These are phyloP conservation scores for Drosophila micromelanica DNA, from an alignment of 1,140 invertebrate genomes.

Conservation along the genomic window DNA sequence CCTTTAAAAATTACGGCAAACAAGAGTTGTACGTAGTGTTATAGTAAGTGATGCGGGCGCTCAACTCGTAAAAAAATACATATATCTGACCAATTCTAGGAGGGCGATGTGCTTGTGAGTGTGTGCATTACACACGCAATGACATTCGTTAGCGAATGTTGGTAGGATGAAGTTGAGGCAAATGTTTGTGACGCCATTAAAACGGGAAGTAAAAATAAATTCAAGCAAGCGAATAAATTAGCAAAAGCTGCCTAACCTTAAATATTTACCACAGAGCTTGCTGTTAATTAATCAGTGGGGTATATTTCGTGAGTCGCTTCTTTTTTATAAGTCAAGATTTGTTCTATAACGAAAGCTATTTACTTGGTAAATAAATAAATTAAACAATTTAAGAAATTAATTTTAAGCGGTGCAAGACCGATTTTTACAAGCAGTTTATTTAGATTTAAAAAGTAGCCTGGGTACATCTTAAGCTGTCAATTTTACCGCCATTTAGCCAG, in stretches of 20 bases:
- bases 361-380: too few relatives aligned
- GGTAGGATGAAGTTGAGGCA: slow-evolving; percentile 43
- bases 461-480: background rate
- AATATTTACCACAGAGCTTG: slow-evolving; percentile 9
- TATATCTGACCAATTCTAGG: slow-evolving; percentile 28
- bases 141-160: slow-evolving; percentile 30
- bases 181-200: slow-evolving; percentile 66
- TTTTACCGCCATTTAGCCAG: background rate
- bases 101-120: slow-evolving; percentile 30
- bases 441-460: too few relatives aligned
- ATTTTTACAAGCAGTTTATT: too few relatives aligned
- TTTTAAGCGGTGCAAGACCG: too few relatives aligned
- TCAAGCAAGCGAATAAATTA: slow-evolving; percentile 49
- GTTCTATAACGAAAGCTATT: too few relatives aligned
- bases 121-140: slow-evolving; percentile 33
- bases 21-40: slow-evolving; percentile 64
- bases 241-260: slow-evolving; percentile 36
- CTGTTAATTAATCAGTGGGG: background rate
- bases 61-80: slow-evolving; percentile 51
- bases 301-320: background rate
- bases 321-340: background rate
- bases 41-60: slow-evolving; percentile 61
- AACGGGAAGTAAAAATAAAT: slow-evolving; percentile 67
- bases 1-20: slow-evolving; percentile 76
- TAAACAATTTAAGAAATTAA: too few relatives aligned